These are phyloP conservation scores for Chesias legatella DNA, from an alignment of 2,888 invertebrate genomes.

Conservation along the genomic window DNA sequence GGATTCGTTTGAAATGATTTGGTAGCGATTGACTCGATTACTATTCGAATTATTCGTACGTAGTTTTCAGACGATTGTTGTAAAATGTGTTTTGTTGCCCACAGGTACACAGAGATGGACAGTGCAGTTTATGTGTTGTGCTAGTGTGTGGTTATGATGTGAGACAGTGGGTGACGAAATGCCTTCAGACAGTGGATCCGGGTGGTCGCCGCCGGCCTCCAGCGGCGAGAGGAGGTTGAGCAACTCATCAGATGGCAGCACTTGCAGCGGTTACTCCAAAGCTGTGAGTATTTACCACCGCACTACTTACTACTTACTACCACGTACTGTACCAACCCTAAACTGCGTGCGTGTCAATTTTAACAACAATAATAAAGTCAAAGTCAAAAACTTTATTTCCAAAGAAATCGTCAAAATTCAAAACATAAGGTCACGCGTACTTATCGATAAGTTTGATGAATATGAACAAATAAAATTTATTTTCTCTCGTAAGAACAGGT, in stretches of 20 bases:
- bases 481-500: no score
- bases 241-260: conserved; percentile 76
- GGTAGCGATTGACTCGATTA: neutral
- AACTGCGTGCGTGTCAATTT: no score
- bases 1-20: conserved; percentile 17
- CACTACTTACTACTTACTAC: neutral
- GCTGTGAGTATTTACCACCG: conserved; percentile 55
- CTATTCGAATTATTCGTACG: no score
- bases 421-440: no score
- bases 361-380: no score
- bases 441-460: no score
- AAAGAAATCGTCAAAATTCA: no score
- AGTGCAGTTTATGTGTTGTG: conserved; percentile 53
- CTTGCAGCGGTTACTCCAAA: conserved; percentile 74
- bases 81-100: conserved; percentile 34
- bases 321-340: no score
- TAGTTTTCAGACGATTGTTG: no score
- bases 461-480: no score
- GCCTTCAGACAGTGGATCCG: conserved; percentile 75
- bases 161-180: conserved; percentile 62
- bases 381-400: no score
- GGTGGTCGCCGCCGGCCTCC: conserved; percentile 74
- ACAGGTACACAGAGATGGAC: conserved; percentile 64
- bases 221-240: conserved; percentile 72
- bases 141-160: conserved; percentile 68